Conservation (phyloP, 2,797 vertebrate genomes). For the Prionace glauca region DNA sequence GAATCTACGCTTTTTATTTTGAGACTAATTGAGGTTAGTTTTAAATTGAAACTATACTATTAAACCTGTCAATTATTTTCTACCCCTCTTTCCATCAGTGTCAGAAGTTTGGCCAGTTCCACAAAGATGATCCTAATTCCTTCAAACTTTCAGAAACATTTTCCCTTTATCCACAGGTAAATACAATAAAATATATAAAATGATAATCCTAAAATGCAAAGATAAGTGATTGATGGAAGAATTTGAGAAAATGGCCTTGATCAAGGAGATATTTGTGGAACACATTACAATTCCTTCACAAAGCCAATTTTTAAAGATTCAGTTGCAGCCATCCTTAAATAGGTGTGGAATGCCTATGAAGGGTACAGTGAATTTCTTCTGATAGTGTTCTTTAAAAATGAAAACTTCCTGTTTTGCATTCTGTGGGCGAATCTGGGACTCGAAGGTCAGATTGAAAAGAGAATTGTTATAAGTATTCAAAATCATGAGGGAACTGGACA, state of each 20-base stretch:
- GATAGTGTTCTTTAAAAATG: neutral
- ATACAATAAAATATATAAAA: slow-evolving; percentile 13
- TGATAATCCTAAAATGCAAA: neutral
- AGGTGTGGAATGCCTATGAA: neutral
- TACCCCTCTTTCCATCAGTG: slow-evolving; percentile 64
- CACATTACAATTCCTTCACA: neutral
- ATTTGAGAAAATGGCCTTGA: neutral
- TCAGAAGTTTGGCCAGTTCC: slow-evolving; percentile 97
- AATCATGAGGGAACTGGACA: too few relatives aligned
- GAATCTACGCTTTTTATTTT: neutral
- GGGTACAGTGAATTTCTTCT: neutral
- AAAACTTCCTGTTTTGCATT: neutral
- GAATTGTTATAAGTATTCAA: too few relatives aligned
- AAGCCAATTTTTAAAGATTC: neutral
- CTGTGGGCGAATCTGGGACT: too few relatives aligned
- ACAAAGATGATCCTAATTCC: slow-evolving; percentile 88
- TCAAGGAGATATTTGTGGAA: neutral
- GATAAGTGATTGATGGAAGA: neutral
- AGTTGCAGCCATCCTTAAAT: neutral
- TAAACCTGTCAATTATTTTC: slow-evolving; percentile 4
- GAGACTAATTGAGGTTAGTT: neutral
- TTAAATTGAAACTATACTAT: neutral
- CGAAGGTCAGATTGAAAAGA: too few relatives aligned
- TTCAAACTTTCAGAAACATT: slow-evolving; percentile 90
- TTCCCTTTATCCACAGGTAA: slow-evolving; percentile 95